phyloP scores from a whole-genome alignment of 2,113 vertebrate genomes.

The Hydrochoerus hydrochaeris region DNA sequence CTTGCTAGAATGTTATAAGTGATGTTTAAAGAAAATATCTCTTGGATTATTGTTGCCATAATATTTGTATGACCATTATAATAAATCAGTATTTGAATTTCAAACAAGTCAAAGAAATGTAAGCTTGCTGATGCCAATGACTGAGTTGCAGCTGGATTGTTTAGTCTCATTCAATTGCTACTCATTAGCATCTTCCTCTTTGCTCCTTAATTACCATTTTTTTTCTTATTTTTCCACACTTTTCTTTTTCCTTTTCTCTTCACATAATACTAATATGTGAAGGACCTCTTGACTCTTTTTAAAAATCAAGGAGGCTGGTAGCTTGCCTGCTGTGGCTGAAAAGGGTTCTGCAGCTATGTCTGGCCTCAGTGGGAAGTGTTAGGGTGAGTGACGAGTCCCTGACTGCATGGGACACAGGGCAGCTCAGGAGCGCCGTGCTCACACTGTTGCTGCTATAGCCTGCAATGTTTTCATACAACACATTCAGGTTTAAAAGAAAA shows the following conservation, averaged over 20 bases:
- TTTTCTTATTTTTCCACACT: neutral
- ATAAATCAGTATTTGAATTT: neutral
- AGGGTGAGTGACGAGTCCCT: neutral
- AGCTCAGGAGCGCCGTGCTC: rapidly evolving
- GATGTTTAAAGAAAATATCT: neutral
- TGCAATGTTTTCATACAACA: neutral
- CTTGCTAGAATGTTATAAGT: neutral
- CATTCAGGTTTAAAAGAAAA: neutral
- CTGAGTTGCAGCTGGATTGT: neutral
- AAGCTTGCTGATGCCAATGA: neutral
- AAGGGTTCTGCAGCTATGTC: neutral
- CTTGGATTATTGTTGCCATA: neutral
- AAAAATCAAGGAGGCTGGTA: neutral
- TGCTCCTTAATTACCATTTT: neutral
- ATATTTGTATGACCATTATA: neutral
- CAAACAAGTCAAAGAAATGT: neutral
- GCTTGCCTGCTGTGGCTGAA: neutral
- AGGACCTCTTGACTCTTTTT: neutral
- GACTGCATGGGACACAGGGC: neutral
- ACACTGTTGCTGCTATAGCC: rapidly evolving
- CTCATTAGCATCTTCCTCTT: neutral
- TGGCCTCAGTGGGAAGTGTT: neutral
- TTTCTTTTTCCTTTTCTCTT: neutral
- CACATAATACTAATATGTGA: neutral
- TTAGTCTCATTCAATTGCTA: neutral